Base-by-base conservation (phyloP, 1,140 invertebrate species). In the Asobara japonica region DNA sequence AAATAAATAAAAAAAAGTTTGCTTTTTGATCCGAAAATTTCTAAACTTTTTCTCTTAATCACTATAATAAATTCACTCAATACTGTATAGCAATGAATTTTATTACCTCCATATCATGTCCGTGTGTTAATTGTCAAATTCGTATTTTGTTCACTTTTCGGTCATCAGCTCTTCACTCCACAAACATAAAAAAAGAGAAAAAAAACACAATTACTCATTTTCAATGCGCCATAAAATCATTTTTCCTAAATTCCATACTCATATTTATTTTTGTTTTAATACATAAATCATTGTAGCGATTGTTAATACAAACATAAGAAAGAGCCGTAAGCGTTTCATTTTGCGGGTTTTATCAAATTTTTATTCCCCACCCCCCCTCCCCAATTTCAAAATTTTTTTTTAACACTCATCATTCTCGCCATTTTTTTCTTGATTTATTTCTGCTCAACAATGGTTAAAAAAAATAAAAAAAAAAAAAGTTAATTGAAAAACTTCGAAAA, bases 71-170 rank as follows among this genome's bases (percentile, higher is more conserved):
- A 5, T 18, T 22, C 22, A 56, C 5, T 56, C 22, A 25, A 27
- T 56, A 56, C 51, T 56, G 51, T 56, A 56, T 56, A 56, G 51
- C 51, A 56, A 56, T 56, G 51, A 56, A 56, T 56, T 56, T 56
- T 56, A 56, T 56, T 56, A 56, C 51, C 51, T 56, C 22, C 51
- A 22, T 25, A 56, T 56, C 22, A 56, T 56, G 51, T 56, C 51
- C 51, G 51, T 25, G 1, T n/a, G n/a, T 56, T 25, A 6, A 56
- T 56, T 18, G 51, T 56, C 51, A 56, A 56, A 56, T 25, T 56
- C 1, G 20, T 56, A 56, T 56, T 56, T 27, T 56, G 3, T 18
- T 56, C 7, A 25, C 20, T 56, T 18, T 7, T 25, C 11, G 8
- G 2, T 56, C 51, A 10, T 56, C 51, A 36, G 6, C 22, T 4